Conservation (phyloP, 2,888 invertebrate genomes). For the Schizotus pectinicornis region DNA sequence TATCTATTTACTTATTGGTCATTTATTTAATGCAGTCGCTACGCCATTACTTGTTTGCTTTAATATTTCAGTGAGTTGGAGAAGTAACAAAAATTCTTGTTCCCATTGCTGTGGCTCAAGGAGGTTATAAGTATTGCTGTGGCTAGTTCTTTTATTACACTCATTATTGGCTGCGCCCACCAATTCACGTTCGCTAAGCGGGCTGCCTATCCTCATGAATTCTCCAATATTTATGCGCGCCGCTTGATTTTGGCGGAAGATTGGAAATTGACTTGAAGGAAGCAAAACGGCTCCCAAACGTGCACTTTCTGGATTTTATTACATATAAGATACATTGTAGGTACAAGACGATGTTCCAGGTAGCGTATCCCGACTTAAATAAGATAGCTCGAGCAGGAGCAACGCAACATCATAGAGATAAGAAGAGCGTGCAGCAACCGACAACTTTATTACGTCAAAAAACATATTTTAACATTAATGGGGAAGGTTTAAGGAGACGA, state of each 20-base stretch:
- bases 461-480: constrained; percentile 13
- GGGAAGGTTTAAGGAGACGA: background rate
- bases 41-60: too few species aligned
- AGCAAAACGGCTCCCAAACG: constrained; percentile 42
- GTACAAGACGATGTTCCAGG: constrained; percentile 29
- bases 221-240: constrained; percentile 35
- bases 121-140: too few species aligned
- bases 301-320: constrained; percentile 45
- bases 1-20: too few species aligned
- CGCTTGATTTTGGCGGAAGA: constrained; percentile 37
- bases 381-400: constrained; percentile 6
- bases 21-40: too few species aligned
- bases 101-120: too few species aligned
- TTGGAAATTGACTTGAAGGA: constrained; percentile 40
- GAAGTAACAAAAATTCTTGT: too few species aligned
- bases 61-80: too few species aligned
- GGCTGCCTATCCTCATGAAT: constrained; percentile 18
- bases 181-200: background rate
- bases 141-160: background rate
- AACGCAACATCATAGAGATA: constrained; percentile 17
- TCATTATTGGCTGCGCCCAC: background rate
- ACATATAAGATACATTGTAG: constrained; percentile 44
- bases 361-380: constrained; percentile 22
- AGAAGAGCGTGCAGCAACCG: constrained; percentile 4
- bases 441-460: constrained; percentile 16